Percentiles rank a stretch among this genome's conserved stretches.
Evolutionary conservation across 1,140 invertebrate genomes (phyloP).

Genomic region (Lordiphosa clarofinis): DNA sequence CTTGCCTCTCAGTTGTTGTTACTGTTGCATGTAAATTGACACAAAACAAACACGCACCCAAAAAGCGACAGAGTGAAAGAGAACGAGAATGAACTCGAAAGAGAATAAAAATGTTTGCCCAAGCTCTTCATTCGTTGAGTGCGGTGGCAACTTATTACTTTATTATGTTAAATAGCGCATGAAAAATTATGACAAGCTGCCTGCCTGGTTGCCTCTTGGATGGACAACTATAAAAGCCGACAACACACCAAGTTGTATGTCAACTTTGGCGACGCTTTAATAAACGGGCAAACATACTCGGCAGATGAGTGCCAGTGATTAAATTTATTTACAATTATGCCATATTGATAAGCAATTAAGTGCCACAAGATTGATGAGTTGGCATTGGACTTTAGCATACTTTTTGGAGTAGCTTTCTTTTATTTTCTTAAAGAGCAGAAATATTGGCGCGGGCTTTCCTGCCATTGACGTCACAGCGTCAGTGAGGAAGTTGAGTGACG

Average conservation of each 20-base stretch:
- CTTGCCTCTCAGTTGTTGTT: slow-evolving; percentile 9
- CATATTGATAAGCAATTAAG: slow-evolving; percentile 46
- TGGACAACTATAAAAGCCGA: slow-evolving; percentile 11
- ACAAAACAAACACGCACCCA: slow-evolving; percentile 46
- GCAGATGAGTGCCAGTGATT: slow-evolving; percentile 13
- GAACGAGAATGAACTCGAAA: slow-evolving; percentile 15
- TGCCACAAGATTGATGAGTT: slow-evolving; percentile 26
- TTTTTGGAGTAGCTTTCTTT: too few relatives aligned
- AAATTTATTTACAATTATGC: slow-evolving; percentile 20
- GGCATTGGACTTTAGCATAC: too few relatives aligned
- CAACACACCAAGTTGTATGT: slow-evolving; percentile 28
- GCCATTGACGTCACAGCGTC: slow-evolving; percentile 56
- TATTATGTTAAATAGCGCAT: slow-evolving; percentile 77
- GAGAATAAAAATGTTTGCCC: slow-evolving; percentile 49
- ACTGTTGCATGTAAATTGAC: slow-evolving; percentile 56
- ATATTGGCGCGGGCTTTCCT: slow-evolving; percentile 22
- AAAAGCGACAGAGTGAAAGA: not conserved
- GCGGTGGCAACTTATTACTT: slow-evolving; percentile 64
- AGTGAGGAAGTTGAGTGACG: slow-evolving; percentile 39
- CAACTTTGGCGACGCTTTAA: slow-evolving; percentile 32
- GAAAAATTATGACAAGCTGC: slow-evolving; percentile 65
- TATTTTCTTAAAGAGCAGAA: too few relatives aligned
- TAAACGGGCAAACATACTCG: slow-evolving; percentile 29
- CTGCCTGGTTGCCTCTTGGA: slow-evolving; percentile 50
- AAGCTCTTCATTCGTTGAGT: slow-evolving; percentile 23